These are phyloP conservation scores for Episyrphus balteatus DNA, from an alignment of 1,140 invertebrate genomes.

Conservation along the genomic window DNA sequence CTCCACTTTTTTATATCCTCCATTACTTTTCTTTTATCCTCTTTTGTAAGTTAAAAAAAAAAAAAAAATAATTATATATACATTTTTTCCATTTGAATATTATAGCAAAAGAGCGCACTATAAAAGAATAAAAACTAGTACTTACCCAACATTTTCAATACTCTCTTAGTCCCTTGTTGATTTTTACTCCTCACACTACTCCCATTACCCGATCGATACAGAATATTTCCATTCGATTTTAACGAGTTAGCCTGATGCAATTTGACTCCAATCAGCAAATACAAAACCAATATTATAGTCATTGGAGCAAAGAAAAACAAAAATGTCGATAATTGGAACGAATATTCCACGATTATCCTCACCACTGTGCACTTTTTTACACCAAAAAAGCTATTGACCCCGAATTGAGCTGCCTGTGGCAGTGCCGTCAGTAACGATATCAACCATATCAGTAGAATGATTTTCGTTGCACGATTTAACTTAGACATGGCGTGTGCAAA, in stretches of 20 bases:
- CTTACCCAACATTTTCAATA: constrained; percentile 55
- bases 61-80: neutral
- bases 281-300: constrained; percentile 59
- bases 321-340: constrained; percentile 61
- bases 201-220: neutral
- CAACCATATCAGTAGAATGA: constrained; percentile 60
- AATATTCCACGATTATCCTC: constrained; percentile 44
- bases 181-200: constrained; percentile 29
- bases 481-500: constrained; percentile 77
- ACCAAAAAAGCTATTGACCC: constrained; percentile 43
- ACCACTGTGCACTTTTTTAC: constrained; percentile 44
- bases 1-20: too few species aligned
- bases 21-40: neutral
- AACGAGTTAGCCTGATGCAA: neutral
- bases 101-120: too few species aligned
- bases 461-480: constrained; percentile 56
- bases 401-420: constrained; percentile 67
- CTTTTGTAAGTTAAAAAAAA: neutral
- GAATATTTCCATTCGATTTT: neutral
- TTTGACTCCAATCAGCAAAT: constrained; percentile 54
- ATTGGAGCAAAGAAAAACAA: constrained; percentile 70
- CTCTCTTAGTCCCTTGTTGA: constrained; percentile 41
- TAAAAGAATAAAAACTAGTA: constrained; percentile 4
- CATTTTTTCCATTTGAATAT: neutral
- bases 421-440: constrained; percentile 62